Evolutionary conservation across 2,888 invertebrate species (phyloP), one percentile per base, ranked within the genome.

Genomic region (Agrilus cyanescens): DNA sequence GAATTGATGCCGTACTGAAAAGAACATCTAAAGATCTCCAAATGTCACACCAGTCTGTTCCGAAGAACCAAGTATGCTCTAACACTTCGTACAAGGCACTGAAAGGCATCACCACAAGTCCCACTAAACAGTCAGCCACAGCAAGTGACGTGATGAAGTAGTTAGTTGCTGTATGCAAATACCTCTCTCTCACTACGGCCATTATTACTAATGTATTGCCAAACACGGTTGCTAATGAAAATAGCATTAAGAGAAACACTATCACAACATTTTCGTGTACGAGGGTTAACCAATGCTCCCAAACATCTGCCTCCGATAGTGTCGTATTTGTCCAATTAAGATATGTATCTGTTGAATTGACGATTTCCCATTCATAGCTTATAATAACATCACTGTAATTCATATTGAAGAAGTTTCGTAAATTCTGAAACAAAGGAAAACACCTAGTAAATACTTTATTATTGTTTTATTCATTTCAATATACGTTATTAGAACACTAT

Each of bases 21-120:
- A 97, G 75, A 2, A 98, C 97, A 62, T 98, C 97, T 49, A 97
- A 66, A 0, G 95, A 95, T 41, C 95, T 80, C 95, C 97, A 98
- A 15, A 95, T 80, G 62, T 98, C 97, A 65, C 97, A 98, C 89
- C 93, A 94, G 57, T 89, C 85, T 3, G 84, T 80, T 4, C 96
- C 95, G 62, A 94, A 96, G 53, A 90, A 82, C 95, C 96, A 96
- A 16, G 82, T 85, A 57, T 88, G 85, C 57, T 86, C 86, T 20
- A 89, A 69, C 12, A 89, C 85, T 67, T 93, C 91, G 62, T 90
- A 89, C 12, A 90, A 73, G 0, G 90, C 90, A 48, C 89, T 88
- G 66, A 97, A 93, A 0, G 97, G 97, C 97, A 97, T 97, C 38
- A 98, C 97, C 4, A 96, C 88, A 38, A 94, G 71, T 0, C 97